Percentiles rank a stretch among this genome's conserved stretches.
Evolutionary conservation across 2,888 invertebrate species (phyloP).

Genomic region (Abrostola triplasia): DNA sequence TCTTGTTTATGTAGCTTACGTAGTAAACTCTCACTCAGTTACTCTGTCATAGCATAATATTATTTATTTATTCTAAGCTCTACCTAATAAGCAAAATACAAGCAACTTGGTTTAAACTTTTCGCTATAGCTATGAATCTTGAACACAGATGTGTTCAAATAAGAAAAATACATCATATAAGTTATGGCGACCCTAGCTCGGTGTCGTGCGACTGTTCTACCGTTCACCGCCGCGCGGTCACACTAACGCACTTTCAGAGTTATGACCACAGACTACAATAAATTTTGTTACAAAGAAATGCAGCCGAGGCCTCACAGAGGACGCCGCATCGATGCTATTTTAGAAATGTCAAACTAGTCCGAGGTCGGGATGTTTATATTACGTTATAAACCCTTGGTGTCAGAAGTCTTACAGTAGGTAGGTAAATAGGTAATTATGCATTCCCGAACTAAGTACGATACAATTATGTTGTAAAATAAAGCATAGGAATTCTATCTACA

Average conservation of each 20-base stretch:
- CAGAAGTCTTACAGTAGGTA: not conserved
- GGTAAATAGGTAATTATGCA: not conserved
- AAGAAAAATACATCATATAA: not conserved
- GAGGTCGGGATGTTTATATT: constrained; percentile 46
- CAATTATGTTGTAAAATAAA: too few species aligned
- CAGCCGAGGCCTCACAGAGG: constrained; percentile 41
- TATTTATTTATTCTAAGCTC: too few species aligned
- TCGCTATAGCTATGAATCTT: too few species aligned
- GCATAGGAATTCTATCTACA: too few species aligned
- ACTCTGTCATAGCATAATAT: too few species aligned
- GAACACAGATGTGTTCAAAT: not conserved
- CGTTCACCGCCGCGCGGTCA: constrained; percentile 41
- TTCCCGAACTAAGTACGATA: too few species aligned
- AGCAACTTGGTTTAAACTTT: too few species aligned
- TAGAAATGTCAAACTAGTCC: constrained; percentile 49
- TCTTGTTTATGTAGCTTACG: too few species aligned
- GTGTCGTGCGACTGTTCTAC: constrained; percentile 50
- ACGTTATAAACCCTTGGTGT: constrained; percentile 35
- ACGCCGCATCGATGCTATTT: constrained; percentile 43
- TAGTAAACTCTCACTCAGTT: too few species aligned
- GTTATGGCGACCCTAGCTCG: constrained; percentile 26
- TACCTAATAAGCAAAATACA: too few species aligned
- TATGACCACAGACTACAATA: constrained; percentile 48
- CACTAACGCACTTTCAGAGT: constrained; percentile 49
- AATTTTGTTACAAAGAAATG: constrained; percentile 57